Base-by-base conservation (phyloP, 2,797 vertebrate genomes). In the Rhinatrema bivittatum region DNA sequence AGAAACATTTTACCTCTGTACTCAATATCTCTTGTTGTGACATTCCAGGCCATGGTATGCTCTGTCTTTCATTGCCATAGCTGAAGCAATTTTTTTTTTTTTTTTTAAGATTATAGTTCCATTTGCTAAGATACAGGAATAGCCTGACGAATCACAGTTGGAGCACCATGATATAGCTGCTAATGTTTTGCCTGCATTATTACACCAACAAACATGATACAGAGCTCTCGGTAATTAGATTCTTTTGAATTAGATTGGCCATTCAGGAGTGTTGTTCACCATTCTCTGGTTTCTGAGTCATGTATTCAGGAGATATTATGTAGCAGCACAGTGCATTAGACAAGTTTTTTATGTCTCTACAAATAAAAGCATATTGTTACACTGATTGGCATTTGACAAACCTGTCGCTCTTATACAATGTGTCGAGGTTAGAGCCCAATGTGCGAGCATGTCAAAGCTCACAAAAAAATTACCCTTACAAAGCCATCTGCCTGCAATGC, bases 1-100 rank as follows among this genome's bases (percentile, higher is more conserved):
- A 83, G 77, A 84, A 79, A 80, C 75, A 84, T 88, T 89, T 90
- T 91, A 86, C 90, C 88, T 86, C 82, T 54, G 72, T 83, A 88
- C 88, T 93, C 93, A 85, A 91, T 96, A 95, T 85, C 81, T 85
- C 87, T 80, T 93, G 90, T 93, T 93, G 89, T 92, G 89, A 95
- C 90, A 94, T 93, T 90, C 83, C 84, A 76, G 82, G 84, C 82
- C 79, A 71, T 59, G 74, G 82, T 87, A 72, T 70, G 68, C 81
- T 76, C 85, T 74, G 69, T 74, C 70, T 88, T 81, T 82, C 79
- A 79, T 78, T 73, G 83, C 82, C 74, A 54, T 77, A 69, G 72
- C 72, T 41, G 53, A 76, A 72, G 73, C 65, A 9, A 50, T 68
- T 64, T 65, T 68, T 54, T 50, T 68, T 64, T 69, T 67, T 56